Percentiles rank a stretch among this genome's conserved stretches.
These are phyloP conservation scores for Panopea generosa DNA, from an alignment of 2,888 invertebrate genomes.

Conservation along the genomic window DNA sequence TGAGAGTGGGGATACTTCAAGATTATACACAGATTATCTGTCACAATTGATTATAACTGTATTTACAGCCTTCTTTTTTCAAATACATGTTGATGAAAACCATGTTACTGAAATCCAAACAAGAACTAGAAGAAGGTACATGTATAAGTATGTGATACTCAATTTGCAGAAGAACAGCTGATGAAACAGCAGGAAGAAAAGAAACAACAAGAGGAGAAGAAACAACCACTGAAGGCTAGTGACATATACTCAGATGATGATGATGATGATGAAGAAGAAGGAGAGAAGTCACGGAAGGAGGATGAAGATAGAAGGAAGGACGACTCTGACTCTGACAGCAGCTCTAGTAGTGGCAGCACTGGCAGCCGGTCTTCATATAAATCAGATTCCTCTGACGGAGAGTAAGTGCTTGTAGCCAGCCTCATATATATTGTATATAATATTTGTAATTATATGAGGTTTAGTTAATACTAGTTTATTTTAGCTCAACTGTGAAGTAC, in stretches of 20 bases:
- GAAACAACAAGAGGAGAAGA: constrained; percentile 84
- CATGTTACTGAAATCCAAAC: too few species aligned
- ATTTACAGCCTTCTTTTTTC: too few species aligned
- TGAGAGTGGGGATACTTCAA: too few species aligned
- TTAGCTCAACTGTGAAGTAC: too few species aligned
- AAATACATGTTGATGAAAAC: too few species aligned
- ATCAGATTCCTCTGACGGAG: constrained; percentile 76
- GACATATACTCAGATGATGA: constrained; percentile 93
- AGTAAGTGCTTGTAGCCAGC: constrained; percentile 73
- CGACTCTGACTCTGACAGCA: constrained; percentile 76
- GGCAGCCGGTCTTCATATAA: constrained; percentile 73
- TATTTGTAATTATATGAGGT: too few species aligned
- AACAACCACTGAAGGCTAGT: constrained; percentile 95
- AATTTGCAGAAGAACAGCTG: constrained; percentile 46
- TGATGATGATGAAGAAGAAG: constrained; percentile 79
- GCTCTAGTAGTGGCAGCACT: constrained; percentile 67
- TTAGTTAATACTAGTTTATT: too few species aligned
- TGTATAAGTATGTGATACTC: too few species aligned
- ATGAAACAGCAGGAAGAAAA: constrained; percentile 59
- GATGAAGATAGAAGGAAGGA: constrained; percentile 69
- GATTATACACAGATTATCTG: too few species aligned
- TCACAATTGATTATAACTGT: too few species aligned
- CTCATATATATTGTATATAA: too few species aligned
- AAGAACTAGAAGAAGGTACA: too few species aligned
- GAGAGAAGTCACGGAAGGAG: constrained; percentile 67